These are phyloP conservation scores for Papilio helenus DNA, from an alignment of 1,140 invertebrate genomes.

Conservation along the genomic window DNA sequence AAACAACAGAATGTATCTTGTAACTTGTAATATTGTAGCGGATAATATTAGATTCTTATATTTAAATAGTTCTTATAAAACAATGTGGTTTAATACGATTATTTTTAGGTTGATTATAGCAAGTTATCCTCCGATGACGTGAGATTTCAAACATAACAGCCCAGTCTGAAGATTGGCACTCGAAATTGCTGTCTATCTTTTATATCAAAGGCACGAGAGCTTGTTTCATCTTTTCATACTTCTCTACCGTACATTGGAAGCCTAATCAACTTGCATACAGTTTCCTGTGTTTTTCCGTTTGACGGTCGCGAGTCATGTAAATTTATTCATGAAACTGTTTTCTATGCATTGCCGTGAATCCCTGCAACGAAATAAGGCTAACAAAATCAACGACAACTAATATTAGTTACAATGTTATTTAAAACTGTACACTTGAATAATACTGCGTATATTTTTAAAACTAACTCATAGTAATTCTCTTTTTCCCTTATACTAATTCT, in stretches of 20 bases:
- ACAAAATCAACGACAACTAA: slow-evolving; percentile 40
- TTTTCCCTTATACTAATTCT: too few species aligned
- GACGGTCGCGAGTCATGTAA: slow-evolving; percentile 46
- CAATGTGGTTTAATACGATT: background rate
- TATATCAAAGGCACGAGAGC: background rate
- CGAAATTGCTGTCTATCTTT: background rate
- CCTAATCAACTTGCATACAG: slow-evolving; percentile 8
- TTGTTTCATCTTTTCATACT: background rate
- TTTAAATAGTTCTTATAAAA: background rate
- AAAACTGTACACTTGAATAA: background rate
- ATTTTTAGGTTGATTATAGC: background rate
- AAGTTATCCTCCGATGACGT: background rate
- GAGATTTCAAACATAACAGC: background rate
- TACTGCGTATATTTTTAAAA: too few species aligned
- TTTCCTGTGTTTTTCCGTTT: slow-evolving; percentile 32
- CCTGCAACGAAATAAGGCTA: slow-evolving; percentile 35
- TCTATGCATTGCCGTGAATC: slow-evolving; percentile 54
- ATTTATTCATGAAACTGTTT: slow-evolving; percentile 64
- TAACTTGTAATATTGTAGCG: background rate
- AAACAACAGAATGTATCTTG: slow-evolving; percentile 19
- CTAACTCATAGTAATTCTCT: too few species aligned
- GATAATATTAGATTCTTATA: background rate
- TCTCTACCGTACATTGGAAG: background rate
- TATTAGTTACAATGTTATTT: slow-evolving; percentile 26
- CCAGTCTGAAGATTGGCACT: background rate